Percentiles rank a stretch among this genome's conserved stretches.
These are phyloP conservation scores for Augochlora pura DNA, from an alignment of 1,140 invertebrate genomes.

Conservation along the genomic window DNA sequence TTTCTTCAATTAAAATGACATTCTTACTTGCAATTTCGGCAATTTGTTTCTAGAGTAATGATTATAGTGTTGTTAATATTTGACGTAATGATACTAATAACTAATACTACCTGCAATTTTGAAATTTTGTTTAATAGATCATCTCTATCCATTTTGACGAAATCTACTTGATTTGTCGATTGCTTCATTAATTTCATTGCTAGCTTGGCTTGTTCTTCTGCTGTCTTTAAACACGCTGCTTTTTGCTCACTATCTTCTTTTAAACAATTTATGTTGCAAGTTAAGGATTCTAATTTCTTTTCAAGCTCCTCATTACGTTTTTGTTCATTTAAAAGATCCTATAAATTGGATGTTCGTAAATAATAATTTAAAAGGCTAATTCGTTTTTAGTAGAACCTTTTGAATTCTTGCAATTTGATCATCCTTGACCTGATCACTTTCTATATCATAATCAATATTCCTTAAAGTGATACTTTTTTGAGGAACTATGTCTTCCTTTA, in stretches of 20 bases:
- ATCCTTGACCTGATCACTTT: conserved; percentile 13
- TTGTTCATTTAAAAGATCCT: conserved; percentile 58
- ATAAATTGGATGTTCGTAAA: conserved; percentile 7
- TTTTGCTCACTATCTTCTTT: conserved; percentile 52
- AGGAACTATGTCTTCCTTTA: background rate
- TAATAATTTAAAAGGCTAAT: background rate
- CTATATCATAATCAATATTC: conserved; percentile 3
- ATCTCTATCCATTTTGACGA: conserved; percentile 56
- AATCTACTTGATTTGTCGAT: conserved; percentile 49
- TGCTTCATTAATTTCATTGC: conserved; percentile 59
- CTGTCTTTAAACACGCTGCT: conserved; percentile 52
- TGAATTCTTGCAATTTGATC: conserved; percentile 23
- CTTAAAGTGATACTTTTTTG: background rate
- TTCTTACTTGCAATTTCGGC: conserved; percentile 43
- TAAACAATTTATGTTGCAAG: conserved; percentile 45
- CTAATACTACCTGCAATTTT: conserved; percentile 51
- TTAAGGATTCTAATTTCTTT: conserved; percentile 53
- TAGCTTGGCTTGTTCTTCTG: conserved; percentile 56
- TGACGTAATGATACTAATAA: background rate
- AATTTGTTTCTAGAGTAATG: conserved; percentile 53
- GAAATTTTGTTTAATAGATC: conserved; percentile 53
- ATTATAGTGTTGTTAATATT: conserved; percentile 15
- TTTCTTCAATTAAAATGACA: conserved; percentile 51
- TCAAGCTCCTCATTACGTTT: conserved; percentile 52
- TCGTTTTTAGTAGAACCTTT: conserved; percentile 19